phyloP scores from a whole-genome alignment of 1,140 invertebrate species.

The Drosophila malerkotliana region DNA sequence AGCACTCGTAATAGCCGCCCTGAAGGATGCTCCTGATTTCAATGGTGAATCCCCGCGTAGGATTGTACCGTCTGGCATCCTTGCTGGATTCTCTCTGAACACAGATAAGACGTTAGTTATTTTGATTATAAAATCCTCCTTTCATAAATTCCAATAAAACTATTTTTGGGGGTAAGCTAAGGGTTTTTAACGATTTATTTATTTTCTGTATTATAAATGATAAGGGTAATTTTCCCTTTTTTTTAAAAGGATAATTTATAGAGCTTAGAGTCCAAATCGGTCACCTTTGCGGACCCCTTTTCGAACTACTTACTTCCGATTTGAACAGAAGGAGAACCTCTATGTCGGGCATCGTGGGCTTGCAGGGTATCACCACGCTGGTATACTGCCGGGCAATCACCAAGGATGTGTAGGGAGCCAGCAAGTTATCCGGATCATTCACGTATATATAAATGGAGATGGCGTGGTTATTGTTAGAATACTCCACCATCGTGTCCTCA shows the following conservation, averaged over 20 bases:
- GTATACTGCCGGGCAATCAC: conserved; percentile 83
- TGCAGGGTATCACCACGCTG: conserved; percentile 87
- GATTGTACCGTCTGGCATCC: conserved; percentile 84
- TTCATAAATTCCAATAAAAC: too few species aligned
- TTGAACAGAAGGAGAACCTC: conserved; percentile 85
- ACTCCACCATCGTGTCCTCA: conserved; percentile 69
- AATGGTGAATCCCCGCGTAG: conserved; percentile 86
- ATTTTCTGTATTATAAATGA: too few species aligned
- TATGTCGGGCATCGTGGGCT: conserved; percentile 88
- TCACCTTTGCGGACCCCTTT: too few species aligned
- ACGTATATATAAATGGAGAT: conserved; percentile 88
- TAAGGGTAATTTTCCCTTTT: too few species aligned
- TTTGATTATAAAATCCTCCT: neutral
- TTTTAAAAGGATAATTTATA: neutral
- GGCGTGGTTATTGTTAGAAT: conserved; percentile 83
- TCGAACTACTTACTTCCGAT: conserved; percentile 59
- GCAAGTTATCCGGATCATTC: conserved; percentile 86
- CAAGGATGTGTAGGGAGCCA: conserved; percentile 83
- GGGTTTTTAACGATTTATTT: too few species aligned
- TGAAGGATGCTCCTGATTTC: conserved; percentile 83
- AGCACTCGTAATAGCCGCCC: conserved; percentile 84
- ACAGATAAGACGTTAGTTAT: conserved; percentile 12
- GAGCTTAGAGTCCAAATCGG: too few species aligned
- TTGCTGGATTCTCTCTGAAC: conserved; percentile 70
- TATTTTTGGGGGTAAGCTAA: too few species aligned